These are phyloP conservation scores for Rhadinocentrus ornatus DNA, from an alignment of 2,797 vertebrate genomes.

Conservation along the genomic window DNA sequence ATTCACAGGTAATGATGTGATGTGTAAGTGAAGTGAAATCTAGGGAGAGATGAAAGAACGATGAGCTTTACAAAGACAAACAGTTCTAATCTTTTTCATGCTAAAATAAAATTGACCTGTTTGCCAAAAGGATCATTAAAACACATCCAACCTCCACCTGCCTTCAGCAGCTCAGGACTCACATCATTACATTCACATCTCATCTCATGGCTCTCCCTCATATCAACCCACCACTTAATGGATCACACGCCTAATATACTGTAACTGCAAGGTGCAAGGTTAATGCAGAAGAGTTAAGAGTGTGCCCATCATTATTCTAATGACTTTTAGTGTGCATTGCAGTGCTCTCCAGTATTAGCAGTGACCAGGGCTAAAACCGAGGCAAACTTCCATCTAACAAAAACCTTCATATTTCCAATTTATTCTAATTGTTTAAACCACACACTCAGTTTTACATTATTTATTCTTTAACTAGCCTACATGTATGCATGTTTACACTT, in stretches of 20 bases:
- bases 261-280: constrained; percentile 59
- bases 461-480: neutral
- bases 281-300: constrained; percentile 47
- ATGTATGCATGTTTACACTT: neutral
- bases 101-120: constrained; percentile 42
- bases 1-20: constrained; percentile 21
- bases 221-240: constrained; percentile 53
- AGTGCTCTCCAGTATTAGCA: constrained; percentile 26
- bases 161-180: constrained; percentile 50
- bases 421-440: neutral
- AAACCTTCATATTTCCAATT: neutral
- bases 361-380: neutral
- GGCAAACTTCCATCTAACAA: neutral
- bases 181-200: constrained; percentile 60
- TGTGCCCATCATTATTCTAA: constrained; percentile 48
- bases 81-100: constrained; percentile 35
- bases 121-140: constrained; percentile 52
- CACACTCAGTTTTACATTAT: neutral
- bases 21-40: neutral
- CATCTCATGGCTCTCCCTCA: constrained; percentile 49
- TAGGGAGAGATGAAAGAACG: neutral
- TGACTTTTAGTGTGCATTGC: constrained; percentile 37
- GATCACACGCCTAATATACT: constrained; percentile 46
- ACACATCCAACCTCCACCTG: constrained; percentile 55
- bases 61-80: constrained; percentile 32